These are phyloP conservation scores for Sycophila texana DNA, from an alignment of 2,888 invertebrate genomes.

Conservation along the genomic window DNA sequence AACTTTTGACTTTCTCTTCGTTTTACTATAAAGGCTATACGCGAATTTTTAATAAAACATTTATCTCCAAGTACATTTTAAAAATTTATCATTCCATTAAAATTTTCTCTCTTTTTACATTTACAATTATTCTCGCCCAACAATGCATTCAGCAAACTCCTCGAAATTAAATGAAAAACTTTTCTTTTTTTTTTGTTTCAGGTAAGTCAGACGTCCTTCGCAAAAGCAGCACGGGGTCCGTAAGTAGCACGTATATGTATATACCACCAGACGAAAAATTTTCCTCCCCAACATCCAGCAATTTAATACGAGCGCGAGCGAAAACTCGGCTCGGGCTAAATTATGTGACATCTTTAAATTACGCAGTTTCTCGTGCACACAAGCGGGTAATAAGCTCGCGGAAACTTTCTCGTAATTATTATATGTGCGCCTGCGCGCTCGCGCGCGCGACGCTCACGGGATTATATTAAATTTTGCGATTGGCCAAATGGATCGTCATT, in stretches of 20 bases:
- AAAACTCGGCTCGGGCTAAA: not conserved
- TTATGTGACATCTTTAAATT: too few species aligned
- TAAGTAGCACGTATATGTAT: not conserved
- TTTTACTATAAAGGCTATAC: too few species aligned
- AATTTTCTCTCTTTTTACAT: too few species aligned
- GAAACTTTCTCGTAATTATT: conserved; percentile 24
- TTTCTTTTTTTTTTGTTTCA: conserved; percentile 22
- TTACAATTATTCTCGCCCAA: not conserved
- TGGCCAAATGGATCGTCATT: conserved; percentile 28
- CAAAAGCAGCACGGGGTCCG: not conserved
- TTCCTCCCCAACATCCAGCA: not conserved
- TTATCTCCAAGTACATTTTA: too few species aligned
- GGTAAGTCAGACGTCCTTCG: conserved; percentile 16
- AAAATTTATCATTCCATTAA: too few species aligned
- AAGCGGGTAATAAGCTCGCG: not conserved
- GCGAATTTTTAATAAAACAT: too few species aligned
- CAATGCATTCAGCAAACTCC: not conserved
- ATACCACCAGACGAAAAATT: not conserved
- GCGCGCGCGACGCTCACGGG: not conserved
- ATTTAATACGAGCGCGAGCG: not conserved
- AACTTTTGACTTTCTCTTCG: too few species aligned
- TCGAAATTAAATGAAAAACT: not conserved
- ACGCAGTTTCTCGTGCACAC: not conserved
- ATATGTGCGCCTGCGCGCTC: not conserved
- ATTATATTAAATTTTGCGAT: conserved; percentile 46